A percentile compares a stretch with the other conserved stretches of the same genome.
Conservation (phyloP, 1,140 invertebrate species). For the Pteromalus puparum region DNA sequence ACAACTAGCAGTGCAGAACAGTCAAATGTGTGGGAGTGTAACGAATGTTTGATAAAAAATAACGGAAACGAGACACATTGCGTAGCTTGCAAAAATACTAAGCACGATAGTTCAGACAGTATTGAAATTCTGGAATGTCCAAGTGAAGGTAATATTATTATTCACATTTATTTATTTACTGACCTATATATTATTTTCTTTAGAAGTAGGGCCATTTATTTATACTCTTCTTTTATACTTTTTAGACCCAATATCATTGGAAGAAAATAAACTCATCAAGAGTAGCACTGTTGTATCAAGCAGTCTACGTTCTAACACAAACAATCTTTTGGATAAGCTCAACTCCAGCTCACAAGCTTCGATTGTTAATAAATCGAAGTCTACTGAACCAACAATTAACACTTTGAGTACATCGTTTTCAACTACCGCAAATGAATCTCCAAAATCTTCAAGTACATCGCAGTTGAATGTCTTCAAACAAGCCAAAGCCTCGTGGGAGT, state of each 20-base stretch:
- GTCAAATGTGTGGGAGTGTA: conserved; percentile 75
- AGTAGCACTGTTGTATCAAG: neutral
- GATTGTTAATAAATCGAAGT: neutral
- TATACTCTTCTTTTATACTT: neutral
- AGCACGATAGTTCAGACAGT: conserved; percentile 39
- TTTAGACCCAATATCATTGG: neutral
- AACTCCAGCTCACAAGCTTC: neutral
- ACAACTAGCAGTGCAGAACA: conserved; percentile 9
- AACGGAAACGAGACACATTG: conserved; percentile 62
- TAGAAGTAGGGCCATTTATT: neutral
- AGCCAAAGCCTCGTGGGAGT: conserved; percentile 76
- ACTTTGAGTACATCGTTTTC: neutral
- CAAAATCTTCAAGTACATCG: neutral
- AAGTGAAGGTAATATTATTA: conserved; percentile 6
- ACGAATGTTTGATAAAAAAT: conserved; percentile 71
- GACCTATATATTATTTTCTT: neutral
- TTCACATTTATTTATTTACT: neutral
- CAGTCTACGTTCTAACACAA: neutral
- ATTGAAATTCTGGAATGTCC: conserved; percentile 30
- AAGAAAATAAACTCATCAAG: neutral
- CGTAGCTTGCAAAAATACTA: conserved; percentile 66
- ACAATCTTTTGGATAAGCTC: neutral
- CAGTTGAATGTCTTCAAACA: conserved; percentile 64
- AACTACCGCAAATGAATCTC: neutral
- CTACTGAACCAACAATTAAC: neutral